Evolutionary conservation across 1,140 invertebrate genomes (phyloP).

Genomic region (Leucophenga varia): DNA sequence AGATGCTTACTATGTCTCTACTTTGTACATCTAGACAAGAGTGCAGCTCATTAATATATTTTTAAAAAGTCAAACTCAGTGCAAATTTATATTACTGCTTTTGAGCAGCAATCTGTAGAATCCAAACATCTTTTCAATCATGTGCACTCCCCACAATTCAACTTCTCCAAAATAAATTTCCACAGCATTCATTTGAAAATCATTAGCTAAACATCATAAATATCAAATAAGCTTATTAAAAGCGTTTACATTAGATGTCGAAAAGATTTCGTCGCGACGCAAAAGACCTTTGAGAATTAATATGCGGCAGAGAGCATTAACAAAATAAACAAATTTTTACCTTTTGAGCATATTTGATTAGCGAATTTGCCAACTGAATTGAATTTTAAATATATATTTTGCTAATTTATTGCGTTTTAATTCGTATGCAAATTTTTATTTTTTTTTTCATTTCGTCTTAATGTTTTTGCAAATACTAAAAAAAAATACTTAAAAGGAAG

Average conservation of each 20-base stretch:
- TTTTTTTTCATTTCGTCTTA: slow-evolving; percentile 20
- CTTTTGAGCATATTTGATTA: neutral
- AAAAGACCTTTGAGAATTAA: slow-evolving; percentile 7
- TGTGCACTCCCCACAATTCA: too few species aligned
- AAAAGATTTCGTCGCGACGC: too few species aligned
- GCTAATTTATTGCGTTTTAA: slow-evolving; percentile 53
- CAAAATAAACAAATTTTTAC: slow-evolving; percentile 24
- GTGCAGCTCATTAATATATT: too few species aligned
- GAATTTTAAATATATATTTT: slow-evolving; percentile 28
- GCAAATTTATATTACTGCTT: too few species aligned
- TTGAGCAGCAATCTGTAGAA: too few species aligned
- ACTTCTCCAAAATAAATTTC: too few species aligned
- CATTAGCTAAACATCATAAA: slow-evolving; percentile 46
- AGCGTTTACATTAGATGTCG: slow-evolving; percentile 21
- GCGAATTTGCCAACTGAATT: slow-evolving; percentile 23
- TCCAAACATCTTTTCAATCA: too few species aligned
- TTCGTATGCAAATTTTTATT: slow-evolving; percentile 46
- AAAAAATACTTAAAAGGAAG: slow-evolving; percentile 34
- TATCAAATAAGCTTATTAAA: slow-evolving; percentile 51
- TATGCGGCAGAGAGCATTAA: slow-evolving; percentile 28
- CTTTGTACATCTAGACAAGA: too few species aligned
- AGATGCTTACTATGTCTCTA: too few species aligned
- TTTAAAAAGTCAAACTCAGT: too few species aligned
- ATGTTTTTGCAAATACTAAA: slow-evolving; percentile 41
- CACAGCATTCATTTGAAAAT: slow-evolving; percentile 16